A percentile compares a stretch with the other conserved stretches of the same genome.
Evolutionary conservation across 1,140 invertebrate species (phyloP).

Genomic region (Globodera rostochiensis): DNA sequence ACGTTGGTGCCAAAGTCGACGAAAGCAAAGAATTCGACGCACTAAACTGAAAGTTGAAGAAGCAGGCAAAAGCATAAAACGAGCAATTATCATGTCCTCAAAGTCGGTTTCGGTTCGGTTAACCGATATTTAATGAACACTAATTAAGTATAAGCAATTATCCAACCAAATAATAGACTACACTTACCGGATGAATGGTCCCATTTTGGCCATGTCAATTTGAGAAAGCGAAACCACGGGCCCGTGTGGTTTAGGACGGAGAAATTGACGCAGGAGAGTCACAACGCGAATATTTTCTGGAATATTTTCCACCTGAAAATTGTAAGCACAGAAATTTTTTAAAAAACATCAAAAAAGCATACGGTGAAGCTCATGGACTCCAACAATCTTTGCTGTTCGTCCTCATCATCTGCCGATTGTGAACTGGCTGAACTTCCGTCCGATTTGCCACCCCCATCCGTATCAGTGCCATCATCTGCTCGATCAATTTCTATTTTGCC

Average conservation of each 20-base stretch:
- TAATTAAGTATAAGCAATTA: no score
- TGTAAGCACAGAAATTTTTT: no score
- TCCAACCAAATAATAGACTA: background rate
- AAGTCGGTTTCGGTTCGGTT: no score
- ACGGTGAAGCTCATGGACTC: background rate
- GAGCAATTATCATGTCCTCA: no score
- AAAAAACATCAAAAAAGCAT: slow-evolving; percentile 1
- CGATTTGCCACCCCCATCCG: background rate
- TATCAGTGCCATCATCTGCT: no score
- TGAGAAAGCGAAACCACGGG: slow-evolving; percentile 29
- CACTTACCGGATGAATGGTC: slow-evolving; percentile 35
- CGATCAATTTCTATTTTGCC: no score
- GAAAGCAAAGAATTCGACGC: slow-evolving; percentile 1
- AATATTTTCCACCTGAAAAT: slow-evolving; percentile 30
- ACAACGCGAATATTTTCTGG: slow-evolving; percentile 40
- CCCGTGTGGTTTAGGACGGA: slow-evolving; percentile 33
- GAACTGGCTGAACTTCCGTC: background rate
- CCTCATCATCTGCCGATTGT: background rate
- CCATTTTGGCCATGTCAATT: slow-evolving; percentile 31
- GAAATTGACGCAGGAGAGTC: slow-evolving; percentile 45
- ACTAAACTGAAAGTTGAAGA: background rate
- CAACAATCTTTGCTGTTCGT: background rate
- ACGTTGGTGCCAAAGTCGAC: background rate
- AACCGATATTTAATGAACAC: no score
- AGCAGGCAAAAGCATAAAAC: background rate